Evolutionary conservation across 2,888 invertebrate species (phyloP), one percentile per base, ranked within the genome.

Genomic region (Acanthopleura granulata): DNA sequence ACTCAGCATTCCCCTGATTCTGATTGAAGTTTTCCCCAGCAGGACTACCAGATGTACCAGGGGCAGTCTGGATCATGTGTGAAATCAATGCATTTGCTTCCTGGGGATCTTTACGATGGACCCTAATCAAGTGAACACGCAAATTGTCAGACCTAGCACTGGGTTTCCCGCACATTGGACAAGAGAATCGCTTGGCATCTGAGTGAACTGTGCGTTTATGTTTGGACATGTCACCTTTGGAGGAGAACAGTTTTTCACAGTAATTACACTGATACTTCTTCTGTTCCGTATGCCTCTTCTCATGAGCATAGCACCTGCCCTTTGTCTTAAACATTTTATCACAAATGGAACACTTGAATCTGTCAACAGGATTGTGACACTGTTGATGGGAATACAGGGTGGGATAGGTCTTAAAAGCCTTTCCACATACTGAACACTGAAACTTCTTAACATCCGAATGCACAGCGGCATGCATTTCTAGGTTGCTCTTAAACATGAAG

Each of bases 161-260:
- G 9, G 80, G 77, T 74, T 88, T 89, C 0, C 85, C 85, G 81
- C 89, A 89, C 25, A 86, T 80, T 30, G 82, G 83, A 77, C 89
- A 89, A 0, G 81, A 82, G 80, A 86, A 88, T 66, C 84, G 81
- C 61, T 85, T 86, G n/a, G 77, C 79, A 1, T 80, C 76, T 22
- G 81, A 77, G 73, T 89, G 89, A 15, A 89, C 86, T 16, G 88
- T 86, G 66, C 83, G 82, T 57, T 79, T 80, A 75, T 89, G 89
- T 74, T 89, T 89, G 11, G 85, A 82, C 49, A 88, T 76, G 0
- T 88, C 88, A 11, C 87, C 88, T 75, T 88, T 88, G 74, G 87
- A 87, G 0, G 87, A 88, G 74, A 88, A 89, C 25, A 82, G 79
- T 70, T 85, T 86, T 1, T 81, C 80, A 80, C 89, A 89, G 0